Evolutionary conservation across 2,113 vertebrate genomes (phyloP), one percentile per base, ranked within the genome.

Genomic region (Aegotheles bennettii): DNA sequence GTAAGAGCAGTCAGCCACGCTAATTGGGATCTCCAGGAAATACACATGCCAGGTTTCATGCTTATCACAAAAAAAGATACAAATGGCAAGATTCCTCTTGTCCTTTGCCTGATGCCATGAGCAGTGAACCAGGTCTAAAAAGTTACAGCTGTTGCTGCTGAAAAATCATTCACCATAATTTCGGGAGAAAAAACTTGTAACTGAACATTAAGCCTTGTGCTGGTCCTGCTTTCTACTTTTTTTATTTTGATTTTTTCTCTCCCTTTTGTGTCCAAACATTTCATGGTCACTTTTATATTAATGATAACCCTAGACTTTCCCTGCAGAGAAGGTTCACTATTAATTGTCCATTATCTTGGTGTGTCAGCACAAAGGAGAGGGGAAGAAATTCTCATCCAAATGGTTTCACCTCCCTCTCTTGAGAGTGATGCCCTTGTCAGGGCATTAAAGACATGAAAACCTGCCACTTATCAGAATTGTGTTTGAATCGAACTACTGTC

Each of bases 281-380:
- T 95, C 81, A 57, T 9, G 78, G 96, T 51, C 94, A 95, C 67
- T 96, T 97, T 97, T 93, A 92, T 80, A 91, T 94, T 92, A 96
- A 94, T 75, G 97, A 98, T 97, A 98, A 98, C 96, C 97, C 94
- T 80, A 96, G 54, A 89, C 87, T 97, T 96, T 91, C 95, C 97
- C 96, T 79, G 93, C 89, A 91, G 96, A 94, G 95, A 97, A 97
- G 94, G 92, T 70, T 95, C n/a, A 35, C 97, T 94, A 77, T 97
- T 98, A 98, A 98, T 98, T 98, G 97, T 97, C 97, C 96, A 98
- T 98, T 98, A 98, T 98, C 97, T 98, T 98, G 97, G 96, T 94
- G 93, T 97, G 97, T 98, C 97, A 98, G 98, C 97, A 97, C 96
- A 98, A 97, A 97, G 84, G 87, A 96, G 80, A 96, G 50, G 91